Conservation (phyloP, 1,140 invertebrate species). For the Apis mellifera region Amel_HAv3.1 CM009937.2:12518501-12519000, state of each 20-base stretch:
- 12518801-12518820: too few species aligned
- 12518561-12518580: slow-evolving; percentile 13
- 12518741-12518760: slow-evolving; percentile 22
- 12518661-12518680: slow-evolving; percentile 95
- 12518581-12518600: not conserved
- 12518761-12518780: not conserved
- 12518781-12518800: slow-evolving; percentile 8
- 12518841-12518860: slow-evolving; percentile 98
- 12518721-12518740: slow-evolving; percentile 89
- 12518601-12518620: slow-evolving; percentile 69
- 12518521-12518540: slow-evolving; percentile 72
- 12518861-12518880: slow-evolving; percentile 95
- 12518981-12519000: slow-evolving; percentile 93
- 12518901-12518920: slow-evolving; percentile 98
- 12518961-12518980: slow-evolving; percentile 97
- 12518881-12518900: slow-evolving; percentile 99
- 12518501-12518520: slow-evolving; percentile 85
- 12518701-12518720: slow-evolving; percentile 95
- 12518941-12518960: slow-evolving; percentile 99
- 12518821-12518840: slow-evolving; percentile 95
- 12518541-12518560: not conserved
- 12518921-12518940: slow-evolving; percentile 98
- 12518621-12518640: slow-evolving; percentile 77
- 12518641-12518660: slow-evolving; percentile 92
- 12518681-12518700: slow-evolving; percentile 98